Evolutionary conservation across 1,140 invertebrate genomes (phyloP), one percentile per base, ranked within the genome.

Genomic region (Lucilia sericata): DNA sequence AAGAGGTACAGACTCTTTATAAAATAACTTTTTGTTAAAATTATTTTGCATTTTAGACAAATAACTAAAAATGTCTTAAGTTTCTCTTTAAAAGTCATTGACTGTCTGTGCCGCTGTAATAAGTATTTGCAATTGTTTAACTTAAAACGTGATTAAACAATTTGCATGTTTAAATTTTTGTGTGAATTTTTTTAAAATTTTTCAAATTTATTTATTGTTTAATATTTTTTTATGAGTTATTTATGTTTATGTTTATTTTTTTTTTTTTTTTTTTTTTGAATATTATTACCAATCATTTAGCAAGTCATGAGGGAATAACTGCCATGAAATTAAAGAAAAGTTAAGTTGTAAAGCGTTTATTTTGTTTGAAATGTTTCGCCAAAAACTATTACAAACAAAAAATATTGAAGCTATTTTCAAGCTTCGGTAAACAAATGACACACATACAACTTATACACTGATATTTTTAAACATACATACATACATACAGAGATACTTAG

Each of bases 351-450:
- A 70, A 70, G 65, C n/a, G 19, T 70, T 70, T 19, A 19, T 17
- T 65, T 65, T 14, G 12, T 65, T 19, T 19, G 17, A 21, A n/a
- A 10, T 70, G 8, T 21, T 70, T 70, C 14, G 7, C 14, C 14
- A 42, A 42, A 7, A 42, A 55, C 5, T n/a, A 55, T 42, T 42
- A 55, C 51, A 55, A 55, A 12, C 3, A 17, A n/a, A 55, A 55
- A 12, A 17, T 5, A 13, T 14, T 25, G 19, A 70, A 70, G n/a
- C 14, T 70, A 21, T 70, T 70, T 70, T 70, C n/a, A 70, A 70
- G 65, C 65, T 70, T 70, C 65, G 65, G 9, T 70, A 70, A 70
- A 70, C 65, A 70, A 70, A 70, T 21, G n/a, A 21, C 65, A 70
- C 65, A 55, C 51, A 55, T 55, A n/a, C 51, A 10, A 13, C 3